These are phyloP conservation scores for Rhabdophis nuchalis DNA, from an alignment of 2,797 vertebrate species.

Conservation along the genomic window DNA sequence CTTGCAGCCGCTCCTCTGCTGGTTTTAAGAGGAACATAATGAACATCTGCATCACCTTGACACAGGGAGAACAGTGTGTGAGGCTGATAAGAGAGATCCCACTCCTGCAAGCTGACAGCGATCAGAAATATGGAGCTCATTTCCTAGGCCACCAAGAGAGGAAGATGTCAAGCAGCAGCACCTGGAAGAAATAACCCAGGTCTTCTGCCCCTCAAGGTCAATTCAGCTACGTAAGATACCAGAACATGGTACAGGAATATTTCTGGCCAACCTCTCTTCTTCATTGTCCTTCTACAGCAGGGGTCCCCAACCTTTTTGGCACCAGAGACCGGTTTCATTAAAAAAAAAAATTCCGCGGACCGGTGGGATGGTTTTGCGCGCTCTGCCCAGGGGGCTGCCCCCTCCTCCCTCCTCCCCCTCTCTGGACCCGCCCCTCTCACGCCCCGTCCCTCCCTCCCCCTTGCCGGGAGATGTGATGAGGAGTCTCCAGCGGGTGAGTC, in stretches of 20 bases:
- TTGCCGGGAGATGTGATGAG: too few species aligned
- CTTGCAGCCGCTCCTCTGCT: background rate
- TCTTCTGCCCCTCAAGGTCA: background rate
- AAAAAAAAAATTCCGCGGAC: too few species aligned
- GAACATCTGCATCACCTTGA: conserved; percentile 22
- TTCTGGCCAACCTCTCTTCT: background rate
- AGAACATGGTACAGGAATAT: background rate
- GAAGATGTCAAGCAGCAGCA: background rate
- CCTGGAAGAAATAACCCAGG: background rate
- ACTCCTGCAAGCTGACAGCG: background rate
- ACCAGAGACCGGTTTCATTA: too few species aligned
- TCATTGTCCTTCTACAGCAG: background rate
- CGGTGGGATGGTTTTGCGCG: too few species aligned
- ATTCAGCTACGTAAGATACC: background rate
- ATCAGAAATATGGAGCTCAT: background rate
- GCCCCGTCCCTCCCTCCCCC: too few species aligned
- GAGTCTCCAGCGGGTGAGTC: too few species aligned
- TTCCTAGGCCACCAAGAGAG: background rate
- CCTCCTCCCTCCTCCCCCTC: too few species aligned
- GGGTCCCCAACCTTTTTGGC: too few species aligned
- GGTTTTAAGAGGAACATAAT: background rate
- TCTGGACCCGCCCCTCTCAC: too few species aligned
- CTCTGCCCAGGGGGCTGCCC: too few species aligned
- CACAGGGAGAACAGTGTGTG: background rate
- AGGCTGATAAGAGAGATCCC: background rate